A percentile compares a stretch with the other conserved stretches of the same genome.
phyloP scores from a whole-genome alignment of 2,888 invertebrate genomes.

The Tyria jacobaeae region DNA sequence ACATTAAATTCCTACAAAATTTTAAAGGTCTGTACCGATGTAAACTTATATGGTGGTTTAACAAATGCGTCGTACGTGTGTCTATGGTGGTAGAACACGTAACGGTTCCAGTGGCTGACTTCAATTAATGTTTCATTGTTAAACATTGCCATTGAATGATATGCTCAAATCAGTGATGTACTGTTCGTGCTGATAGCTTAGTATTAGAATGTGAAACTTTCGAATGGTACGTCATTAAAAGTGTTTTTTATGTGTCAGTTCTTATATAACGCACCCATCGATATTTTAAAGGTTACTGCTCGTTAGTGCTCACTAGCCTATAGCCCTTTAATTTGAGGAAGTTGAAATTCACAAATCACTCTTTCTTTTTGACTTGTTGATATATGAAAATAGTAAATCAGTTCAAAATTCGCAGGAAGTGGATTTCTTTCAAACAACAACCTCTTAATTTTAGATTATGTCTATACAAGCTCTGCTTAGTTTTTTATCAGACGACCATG shows the following conservation, averaged over 20 bases:
- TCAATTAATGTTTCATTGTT: constrained; percentile 58
- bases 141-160: constrained; percentile 47
- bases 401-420: not conserved
- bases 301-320: not conserved
- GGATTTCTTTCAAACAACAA: not conserved
- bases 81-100: constrained; percentile 23
- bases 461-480: too few species aligned
- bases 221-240: constrained; percentile 1
- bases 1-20: not conserved
- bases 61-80: constrained; percentile 8
- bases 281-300: not conserved
- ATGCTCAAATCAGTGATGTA: constrained; percentile 48
- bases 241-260: not conserved
- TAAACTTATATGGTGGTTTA: not conserved
- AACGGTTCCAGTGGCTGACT: constrained; percentile 53
- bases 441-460: too few species aligned
- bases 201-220: constrained; percentile 27
- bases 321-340: not conserved
- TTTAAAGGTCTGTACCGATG: not conserved
- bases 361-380: too few species aligned
- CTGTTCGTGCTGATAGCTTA: constrained; percentile 30
- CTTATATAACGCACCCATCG: not conserved
- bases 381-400: too few species aligned
- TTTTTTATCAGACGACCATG: too few species aligned
- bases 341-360: not conserved